Conservation (phyloP, 2,888 invertebrate species). For the Tridacna gigas region DNA sequence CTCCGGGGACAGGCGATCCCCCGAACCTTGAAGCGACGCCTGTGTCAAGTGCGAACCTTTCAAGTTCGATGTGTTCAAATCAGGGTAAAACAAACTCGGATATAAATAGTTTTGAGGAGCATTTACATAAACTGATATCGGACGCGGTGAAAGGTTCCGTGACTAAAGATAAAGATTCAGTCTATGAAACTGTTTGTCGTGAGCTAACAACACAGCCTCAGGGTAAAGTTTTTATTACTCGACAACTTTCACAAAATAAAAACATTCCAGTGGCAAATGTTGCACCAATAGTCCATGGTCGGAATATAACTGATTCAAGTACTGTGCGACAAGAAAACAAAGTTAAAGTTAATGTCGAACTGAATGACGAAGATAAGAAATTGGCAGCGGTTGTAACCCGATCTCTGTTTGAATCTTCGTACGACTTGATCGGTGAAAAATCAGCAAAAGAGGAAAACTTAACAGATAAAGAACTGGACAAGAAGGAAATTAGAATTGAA, state of each 20-base stretch:
- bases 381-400: conserved; percentile 52
- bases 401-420: conserved; percentile 40
- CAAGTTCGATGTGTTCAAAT: conserved; percentile 10
- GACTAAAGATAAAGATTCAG: conserved; percentile 55
- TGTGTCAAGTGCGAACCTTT: conserved; percentile 22
- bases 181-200: conserved; percentile 51
- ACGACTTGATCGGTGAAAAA: neutral
- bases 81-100: conserved; percentile 41
- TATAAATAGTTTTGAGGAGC: conserved; percentile 59
- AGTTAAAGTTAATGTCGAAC: conserved; percentile 38
- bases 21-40: conserved; percentile 72
- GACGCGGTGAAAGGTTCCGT: conserved; percentile 59
- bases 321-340: conserved; percentile 28
- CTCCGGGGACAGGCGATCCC: conserved; percentile 69
- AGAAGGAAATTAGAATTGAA: conserved; percentile 38
- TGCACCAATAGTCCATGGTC: conserved; percentile 74
- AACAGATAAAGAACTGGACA: conserved; percentile 12
- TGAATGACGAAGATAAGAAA: conserved; percentile 55
- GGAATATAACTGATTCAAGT: conserved; percentile 34
- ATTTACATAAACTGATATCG: conserved; percentile 63
- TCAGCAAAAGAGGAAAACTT: neutral
- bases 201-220: conserved; percentile 58
- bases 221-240: conserved; percentile 56
- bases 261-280: conserved; percentile 80
- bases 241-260: conserved; percentile 63